Evolutionary conservation across 2,797 vertebrate species (phyloP).

Genomic region (Clarias pachynema): DNA sequence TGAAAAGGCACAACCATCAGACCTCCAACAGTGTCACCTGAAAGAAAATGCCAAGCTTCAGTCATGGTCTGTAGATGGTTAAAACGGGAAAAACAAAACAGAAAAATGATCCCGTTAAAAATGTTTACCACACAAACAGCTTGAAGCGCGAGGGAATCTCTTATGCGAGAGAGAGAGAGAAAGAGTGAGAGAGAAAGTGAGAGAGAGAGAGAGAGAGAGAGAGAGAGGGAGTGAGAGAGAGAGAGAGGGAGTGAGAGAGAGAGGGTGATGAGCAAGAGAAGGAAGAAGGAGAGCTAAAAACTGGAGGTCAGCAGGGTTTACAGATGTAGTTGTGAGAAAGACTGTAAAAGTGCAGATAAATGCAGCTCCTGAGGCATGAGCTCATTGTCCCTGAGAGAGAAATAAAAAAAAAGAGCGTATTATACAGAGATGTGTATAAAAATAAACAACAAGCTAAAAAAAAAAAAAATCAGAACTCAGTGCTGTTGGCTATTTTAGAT

Average conservation of each 20-base stretch:
- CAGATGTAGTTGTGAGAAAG: conserved; percentile 8
- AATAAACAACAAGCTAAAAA: conserved; percentile 22
- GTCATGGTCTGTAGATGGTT: conserved; percentile 2
- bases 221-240: not conserved
- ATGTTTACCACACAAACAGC: not conserved
- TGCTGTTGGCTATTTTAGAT: not conserved
- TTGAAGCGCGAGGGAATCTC: not conserved
- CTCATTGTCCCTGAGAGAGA: conserved; percentile 22
- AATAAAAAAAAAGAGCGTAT: not conserved
- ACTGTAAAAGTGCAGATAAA: conserved; percentile 27
- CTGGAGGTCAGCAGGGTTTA: conserved; percentile 22
- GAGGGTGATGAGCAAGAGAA: not conserved
- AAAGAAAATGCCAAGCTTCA: conserved; percentile 23
- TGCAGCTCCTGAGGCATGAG: conserved; percentile 28
- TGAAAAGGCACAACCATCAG: conserved; percentile 10
- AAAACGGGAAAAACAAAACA: not conserved
- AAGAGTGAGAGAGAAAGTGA: not conserved
- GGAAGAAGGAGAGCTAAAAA: not conserved
- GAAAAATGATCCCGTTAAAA: not conserved
- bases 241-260: not conserved
- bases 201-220: not conserved
- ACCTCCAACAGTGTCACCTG: not conserved
- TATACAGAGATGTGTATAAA: not conserved
- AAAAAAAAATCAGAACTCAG: not conserved
- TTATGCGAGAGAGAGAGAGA: not conserved